These are phyloP conservation scores for Drymodes brunneopygia DNA, from an alignment of 2,113 vertebrate species.

Conservation along the genomic window DNA sequence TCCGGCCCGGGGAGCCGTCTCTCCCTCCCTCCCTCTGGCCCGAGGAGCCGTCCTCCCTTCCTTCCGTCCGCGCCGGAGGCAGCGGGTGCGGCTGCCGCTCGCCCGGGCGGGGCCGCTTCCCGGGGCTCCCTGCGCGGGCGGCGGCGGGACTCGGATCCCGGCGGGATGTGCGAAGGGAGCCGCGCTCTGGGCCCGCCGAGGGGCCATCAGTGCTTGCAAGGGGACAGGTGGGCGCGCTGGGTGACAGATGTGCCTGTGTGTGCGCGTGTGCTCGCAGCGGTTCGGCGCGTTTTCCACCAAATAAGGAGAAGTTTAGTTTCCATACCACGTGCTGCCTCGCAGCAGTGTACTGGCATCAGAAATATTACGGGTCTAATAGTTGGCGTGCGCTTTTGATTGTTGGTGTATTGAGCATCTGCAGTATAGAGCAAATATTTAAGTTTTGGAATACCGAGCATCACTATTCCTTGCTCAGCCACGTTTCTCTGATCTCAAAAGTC, in stretches of 20 bases:
- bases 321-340: accelerated
- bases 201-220: accelerated
- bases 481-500: background rate
- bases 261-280: background rate
- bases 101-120: background rate
- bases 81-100: background rate
- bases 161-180: background rate
- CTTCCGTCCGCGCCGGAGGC: too few relatives aligned
- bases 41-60: background rate
- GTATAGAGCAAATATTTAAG: background rate
- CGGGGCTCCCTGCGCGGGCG: background rate
- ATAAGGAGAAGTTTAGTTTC: background rate
- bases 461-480: background rate
- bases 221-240: background rate
- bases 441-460: background rate
- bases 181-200: background rate
- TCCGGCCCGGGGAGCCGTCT: too few relatives aligned
- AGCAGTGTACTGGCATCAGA: accelerated
- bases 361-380: background rate
- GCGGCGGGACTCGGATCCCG: background rate
- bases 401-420: background rate
- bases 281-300: background rate
- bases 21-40: background rate
- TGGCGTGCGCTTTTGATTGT: background rate
- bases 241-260: accelerated